Percentiles rank a stretch among this genome's conserved stretches.
phyloP scores from a whole-genome alignment of 2,113 vertebrate genomes.

The Henicopernis longicauda region DNA sequence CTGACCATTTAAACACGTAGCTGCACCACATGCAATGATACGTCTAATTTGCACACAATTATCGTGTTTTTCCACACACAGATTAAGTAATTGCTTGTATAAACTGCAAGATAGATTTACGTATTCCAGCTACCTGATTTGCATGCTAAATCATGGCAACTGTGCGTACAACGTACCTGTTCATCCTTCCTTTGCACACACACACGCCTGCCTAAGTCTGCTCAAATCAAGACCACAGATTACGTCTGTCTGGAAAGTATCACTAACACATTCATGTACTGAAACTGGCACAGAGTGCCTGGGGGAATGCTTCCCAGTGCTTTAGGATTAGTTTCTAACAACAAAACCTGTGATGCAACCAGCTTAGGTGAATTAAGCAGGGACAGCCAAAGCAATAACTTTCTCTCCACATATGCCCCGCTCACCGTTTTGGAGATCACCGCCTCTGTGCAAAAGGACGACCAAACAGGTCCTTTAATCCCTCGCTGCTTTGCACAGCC shows the following conservation, averaged over 20 bases:
- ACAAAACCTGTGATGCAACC: background rate
- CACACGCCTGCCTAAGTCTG: background rate
- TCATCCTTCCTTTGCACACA: background rate
- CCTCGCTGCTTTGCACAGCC: background rate
- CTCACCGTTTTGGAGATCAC: background rate
- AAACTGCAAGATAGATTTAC: background rate
- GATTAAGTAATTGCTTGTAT: background rate
- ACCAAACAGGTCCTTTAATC: background rate
- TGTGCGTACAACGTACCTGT: background rate
- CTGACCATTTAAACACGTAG: background rate
- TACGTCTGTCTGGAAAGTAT: background rate
- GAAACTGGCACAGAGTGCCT: background rate
- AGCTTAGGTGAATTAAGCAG: background rate
- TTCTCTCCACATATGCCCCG: accelerated
- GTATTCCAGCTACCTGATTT: background rate
- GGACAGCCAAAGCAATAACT: background rate
- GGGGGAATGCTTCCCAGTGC: background rate
- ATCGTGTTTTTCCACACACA: background rate
- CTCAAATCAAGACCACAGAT: background rate
- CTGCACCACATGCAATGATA: background rate
- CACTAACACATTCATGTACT: background rate
- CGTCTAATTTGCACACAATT: background rate
- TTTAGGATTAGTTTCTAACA: background rate
- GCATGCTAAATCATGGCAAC: background rate
- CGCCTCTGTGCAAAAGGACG: accelerated